These are phyloP conservation scores for Lates calcarifer DNA, from an alignment of 2,113 vertebrate genomes.

Conservation along the genomic window DNA sequence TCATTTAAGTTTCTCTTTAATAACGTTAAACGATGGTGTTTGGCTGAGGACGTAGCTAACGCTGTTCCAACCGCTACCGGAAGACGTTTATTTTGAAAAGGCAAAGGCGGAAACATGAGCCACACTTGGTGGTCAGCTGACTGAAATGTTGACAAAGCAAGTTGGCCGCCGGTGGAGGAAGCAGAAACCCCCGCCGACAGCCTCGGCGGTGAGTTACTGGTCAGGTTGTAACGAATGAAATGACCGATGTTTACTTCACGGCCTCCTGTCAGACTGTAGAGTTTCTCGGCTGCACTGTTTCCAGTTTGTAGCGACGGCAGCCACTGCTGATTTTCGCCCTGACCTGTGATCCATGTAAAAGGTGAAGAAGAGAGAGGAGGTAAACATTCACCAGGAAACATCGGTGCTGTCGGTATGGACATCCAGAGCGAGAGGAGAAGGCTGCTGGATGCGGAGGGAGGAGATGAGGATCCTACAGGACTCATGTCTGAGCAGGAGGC, in stretches of 20 bases:
- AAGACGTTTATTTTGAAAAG: constrained; percentile 75
- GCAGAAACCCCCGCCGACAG: neutral
- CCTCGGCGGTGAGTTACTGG: neutral
- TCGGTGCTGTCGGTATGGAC: constrained; percentile 67
- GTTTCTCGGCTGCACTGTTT: neutral
- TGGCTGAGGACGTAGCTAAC: neutral
- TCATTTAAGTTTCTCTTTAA: too few relatives aligned
- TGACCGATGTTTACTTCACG: too few relatives aligned
- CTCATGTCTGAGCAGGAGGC: constrained; percentile 75
- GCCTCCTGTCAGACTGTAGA: too few relatives aligned
- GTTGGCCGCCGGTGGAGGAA: constrained; percentile 3
- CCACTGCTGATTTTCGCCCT: neutral
- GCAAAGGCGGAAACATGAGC: constrained; percentile 29
- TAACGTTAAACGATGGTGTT: too few relatives aligned
- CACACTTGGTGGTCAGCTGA: constrained; percentile 73
- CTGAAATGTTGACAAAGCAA: constrained; percentile 59
- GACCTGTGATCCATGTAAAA: constrained; percentile 16
- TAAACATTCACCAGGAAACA: neutral
- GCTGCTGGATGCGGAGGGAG: constrained; percentile 73
- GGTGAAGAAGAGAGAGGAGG: neutral
- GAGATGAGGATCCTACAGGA: constrained; percentile 37
- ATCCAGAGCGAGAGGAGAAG: constrained; percentile 72
- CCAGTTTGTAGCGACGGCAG: too few relatives aligned
- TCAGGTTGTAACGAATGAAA: neutral
- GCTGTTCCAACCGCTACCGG: neutral